Conservation (phyloP, 1,140 invertebrate species). For the Gonioctena quinquepunctata region DNA sequence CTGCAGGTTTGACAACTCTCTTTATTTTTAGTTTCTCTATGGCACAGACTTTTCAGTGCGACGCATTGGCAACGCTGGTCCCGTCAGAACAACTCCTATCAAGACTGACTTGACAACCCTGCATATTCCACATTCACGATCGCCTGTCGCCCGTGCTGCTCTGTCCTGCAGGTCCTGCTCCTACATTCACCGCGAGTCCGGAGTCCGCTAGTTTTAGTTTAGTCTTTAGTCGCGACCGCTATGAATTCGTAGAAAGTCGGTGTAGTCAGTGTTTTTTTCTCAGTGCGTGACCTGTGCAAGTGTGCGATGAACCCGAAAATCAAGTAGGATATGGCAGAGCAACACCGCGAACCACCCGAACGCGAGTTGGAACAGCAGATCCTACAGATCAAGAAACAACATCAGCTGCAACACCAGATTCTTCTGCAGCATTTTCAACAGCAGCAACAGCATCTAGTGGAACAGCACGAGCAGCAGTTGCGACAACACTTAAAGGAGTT, state of each 20-base stretch:
- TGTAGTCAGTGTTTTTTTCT: not conserved
- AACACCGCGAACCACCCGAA: constrained; percentile 51
- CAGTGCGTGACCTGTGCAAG: constrained; percentile 5
- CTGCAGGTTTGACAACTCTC: too few relatives aligned
- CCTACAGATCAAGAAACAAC: constrained; percentile 69
- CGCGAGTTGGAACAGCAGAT: constrained; percentile 55
- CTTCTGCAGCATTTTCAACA: constrained; percentile 71
- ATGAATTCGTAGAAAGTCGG: constrained; percentile 5
- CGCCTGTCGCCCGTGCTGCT: not conserved
- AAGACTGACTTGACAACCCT: too few relatives aligned
- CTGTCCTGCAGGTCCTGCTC: too few relatives aligned
- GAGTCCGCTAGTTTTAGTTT: constrained; percentile 1
- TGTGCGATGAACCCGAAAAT: constrained; percentile 14
- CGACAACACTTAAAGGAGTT: constrained; percentile 66
- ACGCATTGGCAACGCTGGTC: too few relatives aligned
- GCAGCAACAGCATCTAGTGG: constrained; percentile 71
- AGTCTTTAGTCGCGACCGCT: constrained; percentile 2
- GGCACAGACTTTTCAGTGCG: too few relatives aligned
- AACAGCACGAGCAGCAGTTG: constrained; percentile 74
- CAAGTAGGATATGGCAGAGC: constrained; percentile 47
- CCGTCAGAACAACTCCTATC: too few relatives aligned
- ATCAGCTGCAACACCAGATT: constrained; percentile 73
- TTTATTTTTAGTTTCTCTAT: too few relatives aligned
- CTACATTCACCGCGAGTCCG: not conserved
- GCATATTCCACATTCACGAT: not conserved